Evolutionary conservation across 2,888 invertebrate species (phyloP), one percentile per base, ranked within the genome.

Genomic region (Onchidella celtica): DNA sequence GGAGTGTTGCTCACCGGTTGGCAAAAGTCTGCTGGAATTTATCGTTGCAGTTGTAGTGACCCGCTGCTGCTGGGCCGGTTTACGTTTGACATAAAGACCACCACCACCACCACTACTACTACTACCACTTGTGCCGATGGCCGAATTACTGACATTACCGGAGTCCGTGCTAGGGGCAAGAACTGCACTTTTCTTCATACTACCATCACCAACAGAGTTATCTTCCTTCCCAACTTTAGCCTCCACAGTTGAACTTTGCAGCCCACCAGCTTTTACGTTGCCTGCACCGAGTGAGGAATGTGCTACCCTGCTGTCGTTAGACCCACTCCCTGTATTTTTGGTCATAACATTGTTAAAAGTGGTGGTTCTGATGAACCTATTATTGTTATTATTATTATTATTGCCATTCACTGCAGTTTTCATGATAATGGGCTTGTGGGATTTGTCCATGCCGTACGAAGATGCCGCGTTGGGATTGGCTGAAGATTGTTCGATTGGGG

Each of bases 71-170:
- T 72, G 79, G 38, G 27, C 66, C 47, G 27, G 69, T 32, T 63
- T 68, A 17, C 73, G 65, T 59, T 80, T 83, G 34, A 77, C 69
- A 57, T 81, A 81, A n/a, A 81, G 27, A 3, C 80, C 83, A 9
- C 75, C 76, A 79, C 76, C 59, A 57, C 38, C 55, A 9, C 40
- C 38, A 61, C 66, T 68, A 24, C 36, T 27, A 4, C 24, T 17
- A n/a, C 70, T 34, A 29, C 59, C 63, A 17, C 36, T 40, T n/a
- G n/a, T n/a, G 4, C n/a, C 74, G 14, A 66, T 34, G 17, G 40
- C 73, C 29, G n/a, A 27, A 65, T 55, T 65, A 27, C 61, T 61
- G 34, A 4, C 1, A 17, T 2, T 29, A 69, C n/a, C 61, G 9
- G 11, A 11, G 24, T 24, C 29, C 0, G 24, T 55, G 21, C 11